Evolutionary conservation across 2,113 vertebrate genomes (phyloP).

Genomic region (Sturnira hondurensis): DNA sequence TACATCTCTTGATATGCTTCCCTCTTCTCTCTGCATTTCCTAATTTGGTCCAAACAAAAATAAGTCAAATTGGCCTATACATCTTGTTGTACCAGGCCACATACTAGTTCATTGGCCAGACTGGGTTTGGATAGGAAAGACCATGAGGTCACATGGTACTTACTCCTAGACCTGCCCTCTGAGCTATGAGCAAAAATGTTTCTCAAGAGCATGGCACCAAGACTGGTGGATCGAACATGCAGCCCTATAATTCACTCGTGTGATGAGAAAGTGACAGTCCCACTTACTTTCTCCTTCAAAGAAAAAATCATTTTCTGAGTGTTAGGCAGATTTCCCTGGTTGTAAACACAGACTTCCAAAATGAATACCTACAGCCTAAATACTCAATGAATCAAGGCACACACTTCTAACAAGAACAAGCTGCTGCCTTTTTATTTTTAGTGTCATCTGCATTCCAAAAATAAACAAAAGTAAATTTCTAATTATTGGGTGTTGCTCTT

Average conservation of each 20-base stretch:
- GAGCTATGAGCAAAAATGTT: background rate
- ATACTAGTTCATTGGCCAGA: background rate
- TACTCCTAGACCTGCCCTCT: background rate
- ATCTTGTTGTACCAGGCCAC: background rate
- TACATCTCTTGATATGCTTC: background rate
- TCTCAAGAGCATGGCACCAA: background rate
- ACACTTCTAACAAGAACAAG: slow-evolving; percentile 46
- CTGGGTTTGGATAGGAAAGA: background rate
- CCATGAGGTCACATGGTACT: background rate
- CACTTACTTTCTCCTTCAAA: background rate
- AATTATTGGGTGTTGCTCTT: background rate
- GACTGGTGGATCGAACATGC: background rate
- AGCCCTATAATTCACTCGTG: background rate
- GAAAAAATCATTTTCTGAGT: background rate
- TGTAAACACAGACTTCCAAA: background rate
- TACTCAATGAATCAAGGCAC: slow-evolving; percentile 39
- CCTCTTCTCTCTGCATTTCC: background rate
- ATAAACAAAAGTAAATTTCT: background rate
- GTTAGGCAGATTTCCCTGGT: background rate
- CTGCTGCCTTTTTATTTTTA: background rate
- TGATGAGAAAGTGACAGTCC: background rate
- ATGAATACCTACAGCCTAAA: background rate
- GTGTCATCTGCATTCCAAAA: background rate
- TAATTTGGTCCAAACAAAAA: background rate
- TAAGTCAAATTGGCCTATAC: background rate